Conservation (phyloP, 2,113 vertebrate genomes). For the Murina feae region DNA sequence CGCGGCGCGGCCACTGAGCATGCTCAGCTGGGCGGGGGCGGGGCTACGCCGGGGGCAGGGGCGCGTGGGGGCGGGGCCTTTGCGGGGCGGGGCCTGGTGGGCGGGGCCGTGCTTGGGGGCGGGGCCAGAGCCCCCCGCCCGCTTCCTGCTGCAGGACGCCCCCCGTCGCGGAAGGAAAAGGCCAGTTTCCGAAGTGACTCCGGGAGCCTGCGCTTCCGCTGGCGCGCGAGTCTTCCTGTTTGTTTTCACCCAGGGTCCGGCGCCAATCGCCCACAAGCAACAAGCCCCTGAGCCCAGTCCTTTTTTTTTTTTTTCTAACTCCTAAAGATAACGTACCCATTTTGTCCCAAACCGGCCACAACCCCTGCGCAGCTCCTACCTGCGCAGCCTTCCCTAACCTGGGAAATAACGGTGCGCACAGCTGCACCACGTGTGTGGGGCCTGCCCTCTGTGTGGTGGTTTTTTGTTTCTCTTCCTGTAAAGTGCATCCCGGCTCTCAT, state of each 20-base stretch:
- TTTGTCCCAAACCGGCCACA: neutral
- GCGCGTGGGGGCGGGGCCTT: neutral
- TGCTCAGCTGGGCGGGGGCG: constrained; percentile 34
- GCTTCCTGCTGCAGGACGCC: neutral
- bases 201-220: constrained; percentile 22
- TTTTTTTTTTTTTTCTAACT: neutral
- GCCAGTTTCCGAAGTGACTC: neutral
- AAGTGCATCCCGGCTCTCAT: neutral
- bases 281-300: neutral
- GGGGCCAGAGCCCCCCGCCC: neutral
- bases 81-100: neutral
- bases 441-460: neutral
- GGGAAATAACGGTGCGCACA: neutral
- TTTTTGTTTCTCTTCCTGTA: neutral
- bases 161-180: constrained; percentile 45
- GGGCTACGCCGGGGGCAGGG: neutral
- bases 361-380: neutral
- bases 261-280: neutral
- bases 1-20: constrained; percentile 63
- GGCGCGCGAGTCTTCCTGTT: constrained; percentile 31
- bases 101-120: neutral
- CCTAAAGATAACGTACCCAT: neutral
- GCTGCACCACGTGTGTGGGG: neutral
- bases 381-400: neutral
- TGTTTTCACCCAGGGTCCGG: neutral